Base-by-base conservation (phyloP, 2,113 vertebrate species). In the Myocastor coypus region DNA sequence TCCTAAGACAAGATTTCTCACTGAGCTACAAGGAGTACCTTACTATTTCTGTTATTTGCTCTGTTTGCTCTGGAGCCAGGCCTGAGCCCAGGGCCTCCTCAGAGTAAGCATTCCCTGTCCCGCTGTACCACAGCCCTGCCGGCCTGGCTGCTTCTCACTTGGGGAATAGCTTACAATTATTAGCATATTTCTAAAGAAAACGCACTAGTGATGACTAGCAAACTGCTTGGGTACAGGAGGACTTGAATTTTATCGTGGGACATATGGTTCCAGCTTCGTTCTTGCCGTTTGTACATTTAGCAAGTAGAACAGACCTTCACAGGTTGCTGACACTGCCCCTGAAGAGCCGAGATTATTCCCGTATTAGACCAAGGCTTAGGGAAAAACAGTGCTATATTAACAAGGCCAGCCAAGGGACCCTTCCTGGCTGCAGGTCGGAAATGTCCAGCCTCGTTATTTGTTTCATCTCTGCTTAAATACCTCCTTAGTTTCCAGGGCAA, bases 201-300 rank as follows among this genome's bases (percentile, higher is more conserved):
- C 68, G 86, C 2, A 40, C 46, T 22, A 57, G 19, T 59, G 80
- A 94, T 93, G 61, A 80, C 61, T 6, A 89, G 37, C 13, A 90
- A 97, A 87, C 46, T 75, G 42, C 87, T 92, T 69, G 22, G 61
- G 83, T 84, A 30, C 32, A 81, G 77, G 69, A 61, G 97, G 7
- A 87, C 63, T 92, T 96, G 85, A 92, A 68, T 96, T 90, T 93
- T 83, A 81, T 69, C 90, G 83, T 42, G 89, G 89, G 96, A 82
- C 64, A 68, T 93, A 64, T 63, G 64, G 30, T 69, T 95, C 69
- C 3, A 11, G 71, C 94, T 96, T 64, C 71, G 71, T 89, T 81
- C 34, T 46, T 61, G 37, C 22, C 82, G 82, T 86, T 94, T 86
- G 86, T 87, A 86, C 34, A 30, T 94, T 93, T 89, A 55, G 13